These are phyloP conservation scores for Pristionchus mayeri DNA, from an alignment of 2,888 invertebrate genomes.

Conservation along the genomic window DNA sequence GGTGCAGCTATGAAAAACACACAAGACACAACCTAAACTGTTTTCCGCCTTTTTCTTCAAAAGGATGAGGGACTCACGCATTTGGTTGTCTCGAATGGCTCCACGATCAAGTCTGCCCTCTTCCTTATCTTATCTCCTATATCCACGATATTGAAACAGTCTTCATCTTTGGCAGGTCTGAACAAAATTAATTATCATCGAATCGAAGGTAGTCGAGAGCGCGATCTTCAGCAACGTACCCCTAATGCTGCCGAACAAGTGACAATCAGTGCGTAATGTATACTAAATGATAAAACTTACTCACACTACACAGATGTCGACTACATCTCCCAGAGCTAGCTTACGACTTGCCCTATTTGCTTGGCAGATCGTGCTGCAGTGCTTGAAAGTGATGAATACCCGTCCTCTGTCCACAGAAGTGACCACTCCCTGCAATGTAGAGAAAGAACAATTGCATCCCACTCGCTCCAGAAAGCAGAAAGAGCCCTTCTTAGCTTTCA, in stretches of 20 bases:
- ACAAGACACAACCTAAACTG: no score
- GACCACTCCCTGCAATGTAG: not conserved
- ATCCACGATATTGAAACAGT: not conserved
- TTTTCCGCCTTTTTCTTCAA: not conserved
- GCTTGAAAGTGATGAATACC: not conserved
- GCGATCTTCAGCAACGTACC: no score
- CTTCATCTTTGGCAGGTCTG: not conserved
- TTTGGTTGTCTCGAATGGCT: not conserved
- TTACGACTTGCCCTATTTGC: no score
- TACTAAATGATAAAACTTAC: no score
- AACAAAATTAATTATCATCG: not conserved
- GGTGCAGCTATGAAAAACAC: not conserved
- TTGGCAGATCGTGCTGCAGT: not conserved
- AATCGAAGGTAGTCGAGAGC: no score
- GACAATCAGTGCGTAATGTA: no score
- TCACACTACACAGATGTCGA: not conserved
- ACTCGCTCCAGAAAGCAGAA: no score
- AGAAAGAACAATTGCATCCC: no score
- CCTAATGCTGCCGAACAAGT: no score
- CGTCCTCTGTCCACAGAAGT: not conserved
- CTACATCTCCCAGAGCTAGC: not conserved
- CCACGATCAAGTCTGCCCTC: not conserved
- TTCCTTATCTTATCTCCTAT: not conserved
- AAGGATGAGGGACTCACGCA: not conserved
- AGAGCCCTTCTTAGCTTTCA: no score